Conservation (phyloP, 2,113 vertebrate species). For the Eonycteris spelaea region DNA sequence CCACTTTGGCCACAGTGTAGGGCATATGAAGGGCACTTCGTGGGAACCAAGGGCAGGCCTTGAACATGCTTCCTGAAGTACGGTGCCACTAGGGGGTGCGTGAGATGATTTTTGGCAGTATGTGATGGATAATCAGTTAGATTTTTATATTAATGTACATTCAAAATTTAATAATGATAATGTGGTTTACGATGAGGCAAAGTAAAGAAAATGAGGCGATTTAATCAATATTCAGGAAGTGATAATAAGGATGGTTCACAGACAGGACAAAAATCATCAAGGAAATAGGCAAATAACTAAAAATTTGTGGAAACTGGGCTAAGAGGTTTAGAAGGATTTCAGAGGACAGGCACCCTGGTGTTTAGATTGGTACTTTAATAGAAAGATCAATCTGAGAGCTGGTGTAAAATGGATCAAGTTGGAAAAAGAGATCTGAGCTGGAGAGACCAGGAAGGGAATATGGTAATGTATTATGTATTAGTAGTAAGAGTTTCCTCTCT, state of each 20-base stretch:
- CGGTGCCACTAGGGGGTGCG: accelerated
- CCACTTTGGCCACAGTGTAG: too few species aligned
- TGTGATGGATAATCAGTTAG: background rate
- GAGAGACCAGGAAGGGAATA: background rate
- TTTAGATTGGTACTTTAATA: background rate
- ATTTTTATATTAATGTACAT: background rate
- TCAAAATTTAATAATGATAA: background rate
- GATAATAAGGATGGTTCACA: background rate
- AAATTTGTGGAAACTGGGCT: background rate
- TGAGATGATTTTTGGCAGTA: background rate
- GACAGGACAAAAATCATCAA: background rate
- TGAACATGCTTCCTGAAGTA: background rate
- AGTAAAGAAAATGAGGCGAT: background rate
- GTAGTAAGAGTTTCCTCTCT: background rate
- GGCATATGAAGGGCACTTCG: accelerated
- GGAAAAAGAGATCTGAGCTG: background rate
- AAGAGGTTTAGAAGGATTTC: background rate
- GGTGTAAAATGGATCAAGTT: background rate
- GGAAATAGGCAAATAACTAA: background rate
- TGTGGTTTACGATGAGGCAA: background rate
- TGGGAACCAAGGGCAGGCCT: background rate
- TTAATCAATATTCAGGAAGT: background rate
- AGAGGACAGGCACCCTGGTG: background rate
- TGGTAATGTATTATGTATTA: background rate
- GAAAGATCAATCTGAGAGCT: background rate